These are phyloP conservation scores for Bursaphelenchus okinawaensis DNA, from an alignment of 2,888 invertebrate species.

Conservation along the genomic window DNA sequence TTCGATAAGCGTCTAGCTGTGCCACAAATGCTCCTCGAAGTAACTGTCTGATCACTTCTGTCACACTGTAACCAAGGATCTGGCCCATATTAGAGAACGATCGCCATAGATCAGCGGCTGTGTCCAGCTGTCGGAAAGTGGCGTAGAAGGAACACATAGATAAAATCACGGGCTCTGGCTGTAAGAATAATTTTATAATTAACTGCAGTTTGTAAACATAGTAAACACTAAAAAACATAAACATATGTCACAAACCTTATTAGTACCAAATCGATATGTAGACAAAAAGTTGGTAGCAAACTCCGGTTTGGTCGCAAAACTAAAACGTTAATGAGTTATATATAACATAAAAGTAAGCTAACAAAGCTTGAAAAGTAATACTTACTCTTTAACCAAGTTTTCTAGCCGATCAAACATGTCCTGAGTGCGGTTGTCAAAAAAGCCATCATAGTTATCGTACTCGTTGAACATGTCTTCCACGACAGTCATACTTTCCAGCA, in stretches of 20 bases:
- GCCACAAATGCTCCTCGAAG: neutral
- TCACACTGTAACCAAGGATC: neutral
- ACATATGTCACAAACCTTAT: conserved; percentile 12
- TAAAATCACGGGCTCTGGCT: conserved; percentile 3
- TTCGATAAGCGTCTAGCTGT: neutral
- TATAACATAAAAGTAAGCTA: no score
- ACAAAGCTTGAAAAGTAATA: neutral
- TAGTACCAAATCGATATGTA: neutral
- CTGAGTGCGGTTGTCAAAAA: neutral
- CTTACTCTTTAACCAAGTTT: neutral
- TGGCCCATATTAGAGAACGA: neutral
- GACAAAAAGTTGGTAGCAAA: neutral
- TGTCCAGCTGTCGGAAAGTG: neutral
- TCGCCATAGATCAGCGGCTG: neutral
- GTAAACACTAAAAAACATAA: conserved; percentile 9
- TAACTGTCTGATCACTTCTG: neutral
- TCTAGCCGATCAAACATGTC: neutral
- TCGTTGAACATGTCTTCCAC: neutral
- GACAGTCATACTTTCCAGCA: neutral
- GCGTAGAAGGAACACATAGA: conserved; percentile 14
- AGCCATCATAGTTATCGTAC: neutral
- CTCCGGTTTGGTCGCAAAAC: neutral
- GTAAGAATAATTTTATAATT: conserved; percentile 5
- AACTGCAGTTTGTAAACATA: neutral
- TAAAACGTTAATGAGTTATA: neutral